Conservation (phyloP, 1,140 invertebrate genomes). For the Matsumurasca onukii region DNA sequence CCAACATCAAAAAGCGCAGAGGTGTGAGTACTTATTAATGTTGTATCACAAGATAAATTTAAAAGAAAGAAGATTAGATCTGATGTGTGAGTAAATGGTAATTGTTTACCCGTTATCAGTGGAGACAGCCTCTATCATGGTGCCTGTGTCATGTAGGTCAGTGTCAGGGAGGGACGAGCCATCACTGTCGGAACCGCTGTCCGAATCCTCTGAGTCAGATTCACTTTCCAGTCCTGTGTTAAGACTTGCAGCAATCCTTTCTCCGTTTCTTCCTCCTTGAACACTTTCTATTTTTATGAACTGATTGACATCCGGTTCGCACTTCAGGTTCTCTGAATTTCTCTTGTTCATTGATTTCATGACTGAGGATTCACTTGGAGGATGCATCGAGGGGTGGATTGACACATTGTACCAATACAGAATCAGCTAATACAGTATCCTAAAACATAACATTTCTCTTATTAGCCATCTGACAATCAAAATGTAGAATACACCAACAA, state of each 20-base stretch:
- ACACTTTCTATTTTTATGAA: slow-evolving; percentile 19
- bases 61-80: no score
- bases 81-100: background rate
- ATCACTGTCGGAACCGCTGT: slow-evolving; percentile 25
- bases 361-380: background rate
- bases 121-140: background rate
- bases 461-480: no score
- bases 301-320: slow-evolving; percentile 10
- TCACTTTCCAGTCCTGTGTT: background rate
- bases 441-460: background rate
- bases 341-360: slow-evolving; percentile 16
- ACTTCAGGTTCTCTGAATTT: slow-evolving; percentile 11
- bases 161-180: slow-evolving; percentile 10
- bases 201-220: slow-evolving; percentile 23
- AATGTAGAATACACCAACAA: no score
- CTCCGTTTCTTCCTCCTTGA: background rate
- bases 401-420: slow-evolving; percentile 16
- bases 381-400: background rate
- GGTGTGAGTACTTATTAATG: no score
- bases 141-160: slow-evolving; percentile 5
- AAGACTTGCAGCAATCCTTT: background rate
- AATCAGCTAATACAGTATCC: background rate
- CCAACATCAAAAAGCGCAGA: no score
- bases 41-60: no score
- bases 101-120: slow-evolving; percentile 1